phyloP scores from a whole-genome alignment of 2,888 invertebrate genomes.

The Ypsolopha sequella region DNA sequence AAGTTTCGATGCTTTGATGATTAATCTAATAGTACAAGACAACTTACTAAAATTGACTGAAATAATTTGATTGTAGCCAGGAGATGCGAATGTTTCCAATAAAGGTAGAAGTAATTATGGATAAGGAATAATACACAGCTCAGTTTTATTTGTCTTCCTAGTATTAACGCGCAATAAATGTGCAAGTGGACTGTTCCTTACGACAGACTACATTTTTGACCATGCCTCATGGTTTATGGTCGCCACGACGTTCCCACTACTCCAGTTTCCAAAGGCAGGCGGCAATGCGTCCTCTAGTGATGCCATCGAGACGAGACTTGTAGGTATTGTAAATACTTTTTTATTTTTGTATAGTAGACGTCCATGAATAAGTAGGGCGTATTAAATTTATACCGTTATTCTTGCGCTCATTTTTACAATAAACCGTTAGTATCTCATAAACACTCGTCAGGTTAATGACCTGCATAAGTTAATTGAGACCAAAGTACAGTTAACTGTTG shows the following conservation, averaged over 20 bases:
- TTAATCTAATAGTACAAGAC: not conserved
- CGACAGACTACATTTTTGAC: not conserved
- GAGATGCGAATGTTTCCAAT: not conserved
- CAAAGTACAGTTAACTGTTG: no score
- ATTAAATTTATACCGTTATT: no score
- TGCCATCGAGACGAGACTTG: no score
- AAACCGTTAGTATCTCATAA: no score
- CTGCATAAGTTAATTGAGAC: no score
- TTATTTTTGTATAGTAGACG: no score
- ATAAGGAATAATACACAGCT: not conserved
- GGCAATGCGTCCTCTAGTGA: not conserved
- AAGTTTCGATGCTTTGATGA: not conserved
- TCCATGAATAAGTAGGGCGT: no score
- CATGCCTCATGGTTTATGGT: no score
- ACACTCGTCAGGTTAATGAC: no score
- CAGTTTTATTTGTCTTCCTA: constrained; percentile 4
- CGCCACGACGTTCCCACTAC: no score
- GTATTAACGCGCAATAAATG: not conserved
- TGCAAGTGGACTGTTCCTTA: not conserved
- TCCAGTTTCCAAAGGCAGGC: constrained; percentile 1
- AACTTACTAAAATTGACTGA: not conserved
- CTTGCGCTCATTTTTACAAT: no score
- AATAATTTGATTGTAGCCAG: not conserved
- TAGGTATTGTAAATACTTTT: no score
- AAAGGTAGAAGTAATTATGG: not conserved